Percentiles rank a stretch among this genome's conserved stretches.
phyloP scores from a whole-genome alignment of 2,113 vertebrate species.

The Lepus americanus region DNA sequence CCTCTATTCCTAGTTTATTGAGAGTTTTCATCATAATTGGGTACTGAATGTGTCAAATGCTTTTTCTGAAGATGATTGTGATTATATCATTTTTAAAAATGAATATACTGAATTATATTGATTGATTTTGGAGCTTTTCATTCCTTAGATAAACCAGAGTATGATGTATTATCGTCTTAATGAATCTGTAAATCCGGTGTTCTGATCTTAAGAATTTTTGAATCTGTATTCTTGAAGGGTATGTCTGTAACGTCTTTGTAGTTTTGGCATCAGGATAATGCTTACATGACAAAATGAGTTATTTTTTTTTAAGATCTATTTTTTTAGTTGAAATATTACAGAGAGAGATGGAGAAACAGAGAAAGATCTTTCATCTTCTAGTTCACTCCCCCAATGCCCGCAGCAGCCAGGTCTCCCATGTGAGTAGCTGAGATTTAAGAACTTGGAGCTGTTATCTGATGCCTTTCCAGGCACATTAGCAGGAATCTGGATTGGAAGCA shows the following conservation, averaged over 20 bases:
- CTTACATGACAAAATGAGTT: not conserved
- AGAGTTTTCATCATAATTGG: not conserved
- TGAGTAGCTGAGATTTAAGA: too few relatives aligned
- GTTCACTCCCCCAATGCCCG: too few relatives aligned
- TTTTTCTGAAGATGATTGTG: not conserved
- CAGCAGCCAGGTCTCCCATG: too few relatives aligned
- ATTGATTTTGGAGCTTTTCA: not conserved
- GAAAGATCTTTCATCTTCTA: too few relatives aligned
- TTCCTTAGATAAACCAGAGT: not conserved
- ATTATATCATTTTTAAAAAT: not conserved
- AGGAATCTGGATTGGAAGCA: too few relatives aligned
- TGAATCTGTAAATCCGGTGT: slow-evolving; percentile 3
- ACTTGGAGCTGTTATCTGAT: too few relatives aligned
- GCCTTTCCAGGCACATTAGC: too few relatives aligned
- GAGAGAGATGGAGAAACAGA: too few relatives aligned
- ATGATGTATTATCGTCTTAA: not conserved
- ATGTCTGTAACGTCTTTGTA: not conserved
- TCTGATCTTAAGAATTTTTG: not conserved
- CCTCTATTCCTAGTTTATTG: not conserved
- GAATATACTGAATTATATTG: not conserved
- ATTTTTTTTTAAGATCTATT: too few relatives aligned
- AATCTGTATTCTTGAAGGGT: not conserved
- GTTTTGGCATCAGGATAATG: not conserved
- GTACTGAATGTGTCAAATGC: not conserved
- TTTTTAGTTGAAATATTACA: too few relatives aligned